A percentile compares a stretch with the other conserved stretches of the same genome.
These are phyloP conservation scores for Drosophila emarginata DNA, from an alignment of 2,888 invertebrate species.

Conservation along the genomic window DNA sequence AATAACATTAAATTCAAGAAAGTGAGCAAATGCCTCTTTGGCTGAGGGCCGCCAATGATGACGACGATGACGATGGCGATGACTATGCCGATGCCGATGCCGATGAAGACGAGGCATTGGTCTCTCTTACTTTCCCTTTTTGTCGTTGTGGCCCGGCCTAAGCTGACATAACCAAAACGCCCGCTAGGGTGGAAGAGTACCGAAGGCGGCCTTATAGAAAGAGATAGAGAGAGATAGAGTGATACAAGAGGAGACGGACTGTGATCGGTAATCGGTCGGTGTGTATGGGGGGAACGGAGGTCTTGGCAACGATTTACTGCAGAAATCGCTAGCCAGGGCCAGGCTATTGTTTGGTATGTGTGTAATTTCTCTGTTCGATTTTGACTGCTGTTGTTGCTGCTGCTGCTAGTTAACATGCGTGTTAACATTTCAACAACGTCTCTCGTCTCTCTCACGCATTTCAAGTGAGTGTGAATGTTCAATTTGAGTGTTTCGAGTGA, in stretches of 20 bases:
- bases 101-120: conserved; percentile 39
- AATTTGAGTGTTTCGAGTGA: conserved; percentile 16
- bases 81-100: conserved; percentile 33
- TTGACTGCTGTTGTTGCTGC: conserved; percentile 16
- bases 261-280: neutral
- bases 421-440: conserved; percentile 51
- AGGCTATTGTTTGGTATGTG: conserved; percentile 29
- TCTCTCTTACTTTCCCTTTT: conserved; percentile 67
- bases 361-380: conserved; percentile 50
- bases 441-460: conserved; percentile 18
- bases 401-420: conserved; percentile 57
- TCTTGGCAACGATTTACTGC: conserved; percentile 50
- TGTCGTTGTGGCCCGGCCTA: conserved; percentile 41
- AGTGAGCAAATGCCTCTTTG: conserved; percentile 45
- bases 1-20: conserved; percentile 41
- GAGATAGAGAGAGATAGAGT: neutral
- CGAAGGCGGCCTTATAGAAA: neutral
- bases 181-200: conserved; percentile 27
- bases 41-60: conserved; percentile 47
- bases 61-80: conserved; percentile 32
- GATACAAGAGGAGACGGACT: conserved; percentile 10
- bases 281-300: conserved; percentile 4
- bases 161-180: conserved; percentile 64
- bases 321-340: conserved; percentile 47
- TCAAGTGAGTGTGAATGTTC: conserved; percentile 43